phyloP scores from a whole-genome alignment of 1,140 invertebrate genomes.

The Zaprionus taronus region DNA sequence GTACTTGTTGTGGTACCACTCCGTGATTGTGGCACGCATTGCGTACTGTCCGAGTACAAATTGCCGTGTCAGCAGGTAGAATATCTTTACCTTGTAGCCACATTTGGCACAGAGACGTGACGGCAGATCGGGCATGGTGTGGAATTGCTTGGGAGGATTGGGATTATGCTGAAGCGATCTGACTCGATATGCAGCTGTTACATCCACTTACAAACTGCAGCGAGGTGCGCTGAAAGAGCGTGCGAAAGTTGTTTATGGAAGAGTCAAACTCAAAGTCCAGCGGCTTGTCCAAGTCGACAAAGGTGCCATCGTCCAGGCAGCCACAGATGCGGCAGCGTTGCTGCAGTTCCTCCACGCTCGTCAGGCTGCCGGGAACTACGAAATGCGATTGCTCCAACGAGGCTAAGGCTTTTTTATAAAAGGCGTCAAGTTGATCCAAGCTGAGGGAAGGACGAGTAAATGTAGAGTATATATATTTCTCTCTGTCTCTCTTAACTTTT shows the following conservation, averaged over 20 bases:
- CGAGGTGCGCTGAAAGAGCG: constrained; percentile 38
- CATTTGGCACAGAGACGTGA: constrained; percentile 24
- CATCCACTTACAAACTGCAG: constrained; percentile 39
- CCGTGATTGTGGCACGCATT: constrained; percentile 15
- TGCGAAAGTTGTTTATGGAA: constrained; percentile 30
- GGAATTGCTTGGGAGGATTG: constrained; percentile 28
- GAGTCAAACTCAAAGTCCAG: constrained; percentile 44
- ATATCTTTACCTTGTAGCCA: constrained; percentile 28
- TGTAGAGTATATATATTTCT: neutral
- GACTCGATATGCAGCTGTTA: neutral
- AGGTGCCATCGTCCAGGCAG: constrained; percentile 26
- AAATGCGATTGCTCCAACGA: neutral
- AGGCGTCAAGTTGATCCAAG: constrained; percentile 15
- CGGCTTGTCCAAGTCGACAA: constrained; percentile 19
- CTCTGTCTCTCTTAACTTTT: neutral
- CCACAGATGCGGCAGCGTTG: constrained; percentile 28
- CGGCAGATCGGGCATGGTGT: constrained; percentile 44
- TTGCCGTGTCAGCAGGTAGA: constrained; percentile 38
- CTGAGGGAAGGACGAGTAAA: constrained; percentile 1
- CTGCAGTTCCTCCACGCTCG: constrained; percentile 8
- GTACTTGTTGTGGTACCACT: constrained; percentile 17
- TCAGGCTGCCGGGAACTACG: neutral
- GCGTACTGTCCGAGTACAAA: constrained; percentile 32
- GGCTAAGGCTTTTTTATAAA: constrained; percentile 17
- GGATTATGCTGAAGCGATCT: neutral